A percentile compares a stretch with the other conserved stretches of the same genome.
Conservation (phyloP, 1,140 invertebrate species). For the Babylonia areolata region DNA sequence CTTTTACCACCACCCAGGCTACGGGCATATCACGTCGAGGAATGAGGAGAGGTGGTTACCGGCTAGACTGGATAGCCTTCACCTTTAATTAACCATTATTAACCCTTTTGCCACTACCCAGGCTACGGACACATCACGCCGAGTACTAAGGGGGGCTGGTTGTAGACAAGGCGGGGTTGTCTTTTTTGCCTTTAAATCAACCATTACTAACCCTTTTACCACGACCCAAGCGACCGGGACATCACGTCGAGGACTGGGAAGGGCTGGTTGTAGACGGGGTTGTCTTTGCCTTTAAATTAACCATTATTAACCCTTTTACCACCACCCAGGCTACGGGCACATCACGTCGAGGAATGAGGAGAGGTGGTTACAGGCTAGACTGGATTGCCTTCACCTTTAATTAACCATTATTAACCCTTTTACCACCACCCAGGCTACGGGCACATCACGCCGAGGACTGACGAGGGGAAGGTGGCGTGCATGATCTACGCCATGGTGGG, state of each 20-base stretch:
- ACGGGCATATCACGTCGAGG: slow-evolving; percentile 20
- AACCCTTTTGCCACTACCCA: background rate
- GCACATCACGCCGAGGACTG: slow-evolving; percentile 21
- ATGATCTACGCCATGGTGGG: slow-evolving; percentile 28
- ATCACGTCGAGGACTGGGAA: slow-evolving; percentile 20
- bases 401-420: background rate
- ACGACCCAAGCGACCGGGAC: slow-evolving; percentile 6
- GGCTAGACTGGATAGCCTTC: background rate
- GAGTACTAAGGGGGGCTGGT: background rate
- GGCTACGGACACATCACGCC: slow-evolving; percentile 18
- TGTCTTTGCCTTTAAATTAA: too few species aligned
- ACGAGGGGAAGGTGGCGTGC: background rate
- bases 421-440: slow-evolving; percentile 18
- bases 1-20: slow-evolving; percentile 15
- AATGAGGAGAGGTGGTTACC: too few species aligned
- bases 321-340: slow-evolving; percentile 25
- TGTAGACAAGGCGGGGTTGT: too few species aligned
- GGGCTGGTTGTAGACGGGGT: too few species aligned
- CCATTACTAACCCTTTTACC: too few species aligned
- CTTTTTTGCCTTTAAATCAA: too few species aligned
- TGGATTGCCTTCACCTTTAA: slow-evolving; percentile 3
- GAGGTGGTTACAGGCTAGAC: background rate
- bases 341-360: background rate
- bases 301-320: too few species aligned
- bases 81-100: background rate